Base-by-base conservation (phyloP, 1,140 invertebrate genomes). In the Drosophila pandora region DNA sequence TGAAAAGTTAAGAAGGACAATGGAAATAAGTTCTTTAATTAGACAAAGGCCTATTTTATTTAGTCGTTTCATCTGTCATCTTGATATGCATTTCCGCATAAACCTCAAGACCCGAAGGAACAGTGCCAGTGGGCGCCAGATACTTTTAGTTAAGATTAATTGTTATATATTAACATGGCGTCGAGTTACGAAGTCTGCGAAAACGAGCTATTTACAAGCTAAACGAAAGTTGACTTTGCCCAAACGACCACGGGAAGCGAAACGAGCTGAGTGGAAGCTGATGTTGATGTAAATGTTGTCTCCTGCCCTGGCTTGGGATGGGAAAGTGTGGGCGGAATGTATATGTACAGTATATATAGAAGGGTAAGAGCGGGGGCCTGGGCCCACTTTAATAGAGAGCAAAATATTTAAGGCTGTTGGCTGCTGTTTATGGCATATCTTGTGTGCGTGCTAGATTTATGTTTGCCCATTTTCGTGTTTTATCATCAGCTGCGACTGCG, bases 171-270 rank as follows among this genome's bases (percentile, higher is more conserved):
- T 88, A 88, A 88, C 84, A 88, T 88, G 83, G 83, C 83, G 83
- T 89, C 84, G 83, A 88, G 83, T 88, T 88, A 88, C 83, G 74
- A 82, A 88, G 83, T 88, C 83, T 88, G 83, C 83, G 83, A 88
- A 90, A 90, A 90, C 83, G 87, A 90, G 88, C 88, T 90, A 90
- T 90, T 90, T 90, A 90, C 88, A 90, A 90, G 88, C 88, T 90
- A 90, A 90, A 90, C 83, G 88, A 90, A 90, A 90, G 82, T 90
- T 79, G 83, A 88, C 83, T 88, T 88, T 88, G 79, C 61, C 73
- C 65, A 77, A 79, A 88, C 76, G 79, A 69, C 68, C 56, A 65
- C 37, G 50, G 9, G 48, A 78, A 69, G 45, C 50, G 32, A 39
- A 73, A 71, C 59, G 60, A 71, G 22, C 12, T 56, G 37, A 54